These are phyloP conservation scores for Pogoniulus pusillus DNA, from an alignment of 2,797 vertebrate genomes.

Conservation along the genomic window DNA sequence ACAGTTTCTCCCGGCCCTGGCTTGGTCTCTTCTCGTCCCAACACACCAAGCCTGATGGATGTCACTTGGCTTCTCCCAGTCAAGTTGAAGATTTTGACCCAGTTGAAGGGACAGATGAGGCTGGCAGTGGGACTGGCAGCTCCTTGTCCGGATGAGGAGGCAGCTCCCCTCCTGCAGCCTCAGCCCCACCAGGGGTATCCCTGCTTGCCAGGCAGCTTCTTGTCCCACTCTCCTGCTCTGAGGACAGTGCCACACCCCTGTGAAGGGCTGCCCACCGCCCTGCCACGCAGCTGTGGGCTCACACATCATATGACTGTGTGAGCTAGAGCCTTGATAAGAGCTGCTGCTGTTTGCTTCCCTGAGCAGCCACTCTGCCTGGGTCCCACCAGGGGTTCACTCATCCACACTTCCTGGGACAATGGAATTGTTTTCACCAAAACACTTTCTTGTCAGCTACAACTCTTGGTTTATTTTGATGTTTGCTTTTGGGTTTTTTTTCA, in stretches of 20 bases:
- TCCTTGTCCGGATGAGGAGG: rapidly evolving
- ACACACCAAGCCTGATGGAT: rapidly evolving
- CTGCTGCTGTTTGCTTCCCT: background rate
- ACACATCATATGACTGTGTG: conserved; percentile 10
- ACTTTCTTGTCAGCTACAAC: background rate
- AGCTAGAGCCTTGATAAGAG: conserved; percentile 26
- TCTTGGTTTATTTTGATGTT: background rate
- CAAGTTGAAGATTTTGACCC: background rate
- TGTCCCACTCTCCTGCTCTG: background rate
- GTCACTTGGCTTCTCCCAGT: rapidly evolving
- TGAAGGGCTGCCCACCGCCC: background rate
- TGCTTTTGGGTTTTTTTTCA: background rate
- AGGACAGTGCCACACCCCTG: rapidly evolving
- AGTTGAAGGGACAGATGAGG: rapidly evolving
- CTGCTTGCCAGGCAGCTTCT: background rate
- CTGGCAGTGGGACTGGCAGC: rapidly evolving
- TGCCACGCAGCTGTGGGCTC: background rate
- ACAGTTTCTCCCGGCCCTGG: rapidly evolving
- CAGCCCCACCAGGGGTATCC: rapidly evolving
- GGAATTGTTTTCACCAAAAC: background rate
- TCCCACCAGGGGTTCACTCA: background rate
- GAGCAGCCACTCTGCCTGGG: background rate
- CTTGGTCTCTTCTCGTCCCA: rapidly evolving
- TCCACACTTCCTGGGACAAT: rapidly evolving
- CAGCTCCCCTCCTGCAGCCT: background rate